Conservation (phyloP, 2,797 vertebrate species). For the Gymnoscopelus microlampas region DNA sequence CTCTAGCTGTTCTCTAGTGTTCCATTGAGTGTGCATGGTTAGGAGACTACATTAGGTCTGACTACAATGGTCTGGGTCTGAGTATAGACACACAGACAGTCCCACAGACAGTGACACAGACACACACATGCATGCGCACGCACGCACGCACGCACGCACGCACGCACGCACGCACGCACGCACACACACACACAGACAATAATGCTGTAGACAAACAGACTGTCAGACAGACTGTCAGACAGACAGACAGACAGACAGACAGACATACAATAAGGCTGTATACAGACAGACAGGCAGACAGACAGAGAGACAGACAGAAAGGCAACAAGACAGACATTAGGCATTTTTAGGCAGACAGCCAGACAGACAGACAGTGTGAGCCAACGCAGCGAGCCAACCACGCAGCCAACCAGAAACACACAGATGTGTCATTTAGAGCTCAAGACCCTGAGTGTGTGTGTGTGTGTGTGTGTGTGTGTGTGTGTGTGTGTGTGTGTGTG, state of each 20-base stretch:
- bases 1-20: conserved; percentile 23
- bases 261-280: neutral
- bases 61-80: too few species aligned
- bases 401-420: neutral
- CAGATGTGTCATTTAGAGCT: conserved; percentile 4
- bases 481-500: too few species aligned
- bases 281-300: neutral
- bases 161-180: too few species aligned
- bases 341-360: neutral
- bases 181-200: too few species aligned
- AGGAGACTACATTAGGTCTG: neutral
- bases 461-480: neutral
- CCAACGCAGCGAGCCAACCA: neutral
- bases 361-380: conserved; percentile 10
- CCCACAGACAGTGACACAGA: conserved; percentile 6
- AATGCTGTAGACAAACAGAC: neutral
- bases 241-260: conserved; percentile 5
- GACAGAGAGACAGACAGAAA: conserved; percentile 7
- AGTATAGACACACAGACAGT: neutral
- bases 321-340: too few species aligned
- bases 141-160: too few species aligned
- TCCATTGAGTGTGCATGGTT: neutral
- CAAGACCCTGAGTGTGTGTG: too few species aligned
- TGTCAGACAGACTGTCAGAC: neutral
- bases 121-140: too few species aligned